phyloP scores from a whole-genome alignment of 2,797 vertebrate species.

The Limnodromus scolopaceus region DNA sequence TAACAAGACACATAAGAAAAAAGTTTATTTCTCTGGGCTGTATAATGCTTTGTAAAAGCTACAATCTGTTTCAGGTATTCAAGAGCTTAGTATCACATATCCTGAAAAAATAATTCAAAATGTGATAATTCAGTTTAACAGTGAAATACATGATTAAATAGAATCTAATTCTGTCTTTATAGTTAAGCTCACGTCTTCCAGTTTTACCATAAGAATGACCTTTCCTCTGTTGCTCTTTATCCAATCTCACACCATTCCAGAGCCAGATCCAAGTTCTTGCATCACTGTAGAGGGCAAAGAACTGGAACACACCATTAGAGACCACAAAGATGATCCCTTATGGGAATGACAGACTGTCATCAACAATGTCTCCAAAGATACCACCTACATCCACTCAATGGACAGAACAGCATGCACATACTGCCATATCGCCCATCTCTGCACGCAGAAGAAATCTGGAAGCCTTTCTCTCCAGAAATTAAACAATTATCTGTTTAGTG shows the following conservation, averaged over 20 bases:
- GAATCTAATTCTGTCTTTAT: not conserved
- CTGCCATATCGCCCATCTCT: not conserved
- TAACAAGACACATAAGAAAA: not conserved
- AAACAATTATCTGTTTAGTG: not conserved
- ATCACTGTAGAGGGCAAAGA: not conserved
- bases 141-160: not conserved
- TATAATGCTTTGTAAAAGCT: constrained; percentile 14
- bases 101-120: not conserved
- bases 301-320: not conserved
- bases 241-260: rapidly evolving
- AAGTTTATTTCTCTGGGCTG: not conserved
- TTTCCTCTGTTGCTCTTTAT: not conserved
- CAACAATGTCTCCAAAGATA: not conserved
- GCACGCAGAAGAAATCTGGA: not conserved
- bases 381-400: rapidly evolving
- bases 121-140: not conserved
- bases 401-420: not conserved
- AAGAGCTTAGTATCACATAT: not conserved
- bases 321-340: rapidly evolving
- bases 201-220: not conserved
- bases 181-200: not conserved
- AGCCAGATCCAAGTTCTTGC: not conserved
- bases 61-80: not conserved
- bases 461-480: not conserved
- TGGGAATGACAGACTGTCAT: not conserved